Percentiles rank a stretch among this genome's conserved stretches.
Evolutionary conservation across 2,888 invertebrate species (phyloP).

Genomic region (Euphydryas editha): DNA sequence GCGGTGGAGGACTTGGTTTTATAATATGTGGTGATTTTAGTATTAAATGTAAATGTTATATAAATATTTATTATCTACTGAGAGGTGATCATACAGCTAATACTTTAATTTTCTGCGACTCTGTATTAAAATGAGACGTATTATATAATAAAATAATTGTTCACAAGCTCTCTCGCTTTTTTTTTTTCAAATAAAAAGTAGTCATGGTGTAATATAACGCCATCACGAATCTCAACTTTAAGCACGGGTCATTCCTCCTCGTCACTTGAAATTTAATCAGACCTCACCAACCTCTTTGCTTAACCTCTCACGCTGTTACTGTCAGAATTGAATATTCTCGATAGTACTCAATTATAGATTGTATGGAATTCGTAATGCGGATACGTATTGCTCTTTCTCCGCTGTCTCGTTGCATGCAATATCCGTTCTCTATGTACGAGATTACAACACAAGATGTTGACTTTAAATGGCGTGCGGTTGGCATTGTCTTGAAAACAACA

Average conservation of each 20-base stretch:
- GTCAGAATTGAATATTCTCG: conserved; percentile 36
- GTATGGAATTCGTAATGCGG: conserved; percentile 14
- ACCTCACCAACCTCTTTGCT: conserved; percentile 41
- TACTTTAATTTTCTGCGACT: too few species aligned
- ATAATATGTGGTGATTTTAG: too few species aligned
- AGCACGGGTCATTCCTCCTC: conserved; percentile 60
- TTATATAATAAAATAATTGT: too few species aligned
- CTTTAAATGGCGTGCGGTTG: conserved; percentile 28
- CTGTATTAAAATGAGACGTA: too few species aligned
- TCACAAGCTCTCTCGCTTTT: too few species aligned
- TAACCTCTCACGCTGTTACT: conserved; percentile 29
- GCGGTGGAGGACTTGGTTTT: too few species aligned
- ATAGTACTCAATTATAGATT: conserved; percentile 36
- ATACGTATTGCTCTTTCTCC: conserved; percentile 4
- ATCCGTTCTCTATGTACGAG: conserved; percentile 20
- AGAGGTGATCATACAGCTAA: too few species aligned
- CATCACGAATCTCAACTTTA: conserved; percentile 47
- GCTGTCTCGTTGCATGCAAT: conserved; percentile 23
- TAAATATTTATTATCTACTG: too few species aligned
- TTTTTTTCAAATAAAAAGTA: background rate
- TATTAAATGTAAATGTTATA: too few species aligned
- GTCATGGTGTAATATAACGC: conserved; percentile 43
- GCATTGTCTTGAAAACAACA: conserved; percentile 15
- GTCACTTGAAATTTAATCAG: conserved; percentile 73
- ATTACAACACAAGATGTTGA: conserved; percentile 22